These are phyloP conservation scores for Cryptophagus acutangulus DNA, from an alignment of 2,888 invertebrate genomes.

Conservation along the genomic window DNA sequence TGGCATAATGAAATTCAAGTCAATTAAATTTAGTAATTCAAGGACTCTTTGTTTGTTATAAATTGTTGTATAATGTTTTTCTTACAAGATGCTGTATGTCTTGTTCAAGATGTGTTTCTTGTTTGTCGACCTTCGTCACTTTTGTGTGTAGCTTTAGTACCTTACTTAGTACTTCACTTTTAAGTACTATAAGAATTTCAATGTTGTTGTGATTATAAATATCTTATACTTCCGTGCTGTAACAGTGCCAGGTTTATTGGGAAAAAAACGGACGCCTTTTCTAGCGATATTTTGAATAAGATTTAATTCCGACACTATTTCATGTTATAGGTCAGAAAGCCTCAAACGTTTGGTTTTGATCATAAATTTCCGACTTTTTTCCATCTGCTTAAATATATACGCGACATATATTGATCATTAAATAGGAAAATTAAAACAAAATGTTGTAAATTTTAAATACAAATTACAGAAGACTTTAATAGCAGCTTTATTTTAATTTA, in stretches of 20 bases:
- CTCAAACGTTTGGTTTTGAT: background rate
- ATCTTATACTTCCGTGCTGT: background rate
- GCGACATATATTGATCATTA: constrained; percentile 3
- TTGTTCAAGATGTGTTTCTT: constrained; percentile 1
- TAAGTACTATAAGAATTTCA: background rate
- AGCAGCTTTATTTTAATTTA: no score
- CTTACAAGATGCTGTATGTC: no score
- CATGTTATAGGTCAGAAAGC: no score
- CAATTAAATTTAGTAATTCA: constrained; percentile 6
- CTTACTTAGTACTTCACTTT: constrained; percentile 7
- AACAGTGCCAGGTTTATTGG: background rate
- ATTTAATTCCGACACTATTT: no score
- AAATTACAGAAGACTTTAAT: background rate
- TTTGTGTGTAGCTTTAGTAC: constrained; percentile 4
- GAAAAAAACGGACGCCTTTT: no score
- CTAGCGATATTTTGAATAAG: no score
- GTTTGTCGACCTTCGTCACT: constrained; percentile 6
- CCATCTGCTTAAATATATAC: background rate
- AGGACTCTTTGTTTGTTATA: background rate
- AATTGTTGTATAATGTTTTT: constrained; percentile 3
- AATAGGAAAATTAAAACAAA: constrained; percentile 1
- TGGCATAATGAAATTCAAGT: background rate
- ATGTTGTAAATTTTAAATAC: background rate
- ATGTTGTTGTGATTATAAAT: background rate
- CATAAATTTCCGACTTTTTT: background rate